Evolutionary conservation across 2,113 vertebrate genomes (phyloP).

Genomic region (Elaphurus davidianus): DNA sequence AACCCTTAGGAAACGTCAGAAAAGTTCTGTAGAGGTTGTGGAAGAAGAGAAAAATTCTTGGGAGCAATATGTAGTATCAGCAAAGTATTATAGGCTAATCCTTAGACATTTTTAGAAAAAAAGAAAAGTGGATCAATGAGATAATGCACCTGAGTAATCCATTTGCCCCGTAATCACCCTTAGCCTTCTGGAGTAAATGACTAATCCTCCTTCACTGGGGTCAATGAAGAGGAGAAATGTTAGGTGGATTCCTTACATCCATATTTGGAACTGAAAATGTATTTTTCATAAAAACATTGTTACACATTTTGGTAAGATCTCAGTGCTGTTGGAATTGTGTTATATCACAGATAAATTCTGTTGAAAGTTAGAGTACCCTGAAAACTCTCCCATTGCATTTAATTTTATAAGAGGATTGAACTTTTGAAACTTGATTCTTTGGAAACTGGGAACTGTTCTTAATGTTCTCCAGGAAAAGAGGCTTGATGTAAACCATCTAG

Average conservation of each 20-base stretch:
- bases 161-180: background rate
- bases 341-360: background rate
- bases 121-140: background rate
- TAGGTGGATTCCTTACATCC: background rate
- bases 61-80: background rate
- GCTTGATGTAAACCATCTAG: background rate
- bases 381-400: background rate
- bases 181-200: background rate
- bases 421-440: conserved; percentile 6
- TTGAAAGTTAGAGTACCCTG: background rate
- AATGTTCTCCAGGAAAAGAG: background rate
- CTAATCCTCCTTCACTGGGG: background rate
- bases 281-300: background rate
- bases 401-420: background rate
- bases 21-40: background rate
- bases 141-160: background rate
- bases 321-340: background rate
- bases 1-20: background rate
- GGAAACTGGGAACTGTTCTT: background rate
- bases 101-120: background rate
- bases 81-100: background rate
- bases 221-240: background rate
- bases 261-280: background rate
- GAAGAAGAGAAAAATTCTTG: background rate
- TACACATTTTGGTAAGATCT: background rate